Conservation (phyloP, 2,888 invertebrate genomes). For the Prenolepis imparis region DNA sequence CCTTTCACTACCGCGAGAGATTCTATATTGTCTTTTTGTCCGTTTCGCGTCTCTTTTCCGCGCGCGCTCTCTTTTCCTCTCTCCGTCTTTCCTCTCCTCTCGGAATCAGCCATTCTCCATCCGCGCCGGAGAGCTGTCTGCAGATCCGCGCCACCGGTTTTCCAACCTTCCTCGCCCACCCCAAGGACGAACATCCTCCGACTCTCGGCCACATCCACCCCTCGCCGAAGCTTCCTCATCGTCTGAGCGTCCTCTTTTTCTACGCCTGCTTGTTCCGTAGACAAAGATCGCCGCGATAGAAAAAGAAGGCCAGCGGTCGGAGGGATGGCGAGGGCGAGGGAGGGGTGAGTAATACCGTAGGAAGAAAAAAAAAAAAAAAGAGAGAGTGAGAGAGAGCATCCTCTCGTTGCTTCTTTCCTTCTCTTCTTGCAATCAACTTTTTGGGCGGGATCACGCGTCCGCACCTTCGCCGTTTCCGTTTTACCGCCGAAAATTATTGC, state of each 20-base stretch:
- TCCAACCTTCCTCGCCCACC: constrained; percentile 67
- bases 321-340: constrained; percentile 20
- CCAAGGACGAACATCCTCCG: constrained; percentile 63
- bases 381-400: constrained; percentile 44
- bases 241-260: constrained; percentile 69
- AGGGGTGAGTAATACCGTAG: constrained; percentile 50
- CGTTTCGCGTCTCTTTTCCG: constrained; percentile 54
- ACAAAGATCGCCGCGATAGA: constrained; percentile 76
- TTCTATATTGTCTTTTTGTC: constrained; percentile 68
- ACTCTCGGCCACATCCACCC: constrained; percentile 64
- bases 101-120: constrained; percentile 81
- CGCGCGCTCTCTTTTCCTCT: constrained; percentile 54
- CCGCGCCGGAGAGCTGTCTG: constrained; percentile 78
- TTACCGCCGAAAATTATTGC: constrained; percentile 39
- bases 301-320: constrained; percentile 63
- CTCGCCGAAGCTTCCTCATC: constrained; percentile 49
- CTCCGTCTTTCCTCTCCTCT: constrained; percentile 71
- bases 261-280: constrained; percentile 62
- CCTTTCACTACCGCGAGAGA: constrained; percentile 57
- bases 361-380: constrained; percentile 38
- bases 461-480: constrained; percentile 49
- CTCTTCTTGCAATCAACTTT: constrained; percentile 81
- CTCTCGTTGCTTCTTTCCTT: constrained; percentile 80
- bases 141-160: constrained; percentile 78
- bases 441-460: constrained; percentile 66